These are phyloP conservation scores for Dasysyrphus albostriatus DNA, from an alignment of 2,888 invertebrate species.

Conservation along the genomic window DNA sequence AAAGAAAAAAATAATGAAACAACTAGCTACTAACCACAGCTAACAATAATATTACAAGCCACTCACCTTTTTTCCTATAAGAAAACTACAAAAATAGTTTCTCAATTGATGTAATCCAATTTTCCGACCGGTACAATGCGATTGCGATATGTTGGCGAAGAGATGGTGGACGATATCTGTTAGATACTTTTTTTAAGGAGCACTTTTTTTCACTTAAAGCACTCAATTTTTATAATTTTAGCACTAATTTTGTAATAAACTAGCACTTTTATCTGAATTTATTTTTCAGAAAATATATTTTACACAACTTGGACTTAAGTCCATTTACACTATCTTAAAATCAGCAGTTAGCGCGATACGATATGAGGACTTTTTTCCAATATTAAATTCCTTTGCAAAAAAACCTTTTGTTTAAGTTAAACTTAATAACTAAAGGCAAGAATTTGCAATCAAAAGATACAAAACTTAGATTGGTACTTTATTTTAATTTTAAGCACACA, in stretches of 20 bases:
- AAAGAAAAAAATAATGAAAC: constrained; percentile 32
- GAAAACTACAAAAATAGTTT: constrained; percentile 22
- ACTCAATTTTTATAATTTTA: constrained; percentile 36
- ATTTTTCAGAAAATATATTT: not conserved
- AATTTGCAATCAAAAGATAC: constrained; percentile 32
- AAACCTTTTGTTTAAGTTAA: constrained; percentile 22
- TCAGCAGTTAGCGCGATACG: constrained; percentile 5
- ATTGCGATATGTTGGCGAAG: not conserved
- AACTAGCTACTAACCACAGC: not conserved
- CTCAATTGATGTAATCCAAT: constrained; percentile 61
- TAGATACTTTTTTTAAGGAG: constrained; percentile 4
- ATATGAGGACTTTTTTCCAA: constrained; percentile 29
- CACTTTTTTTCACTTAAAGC: constrained; percentile 3
- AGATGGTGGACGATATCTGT: constrained; percentile 32
- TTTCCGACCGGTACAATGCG: not conserved
- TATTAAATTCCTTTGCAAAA: not conserved
- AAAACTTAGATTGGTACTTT: constrained; percentile 5
- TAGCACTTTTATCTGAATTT: constrained; percentile 38
- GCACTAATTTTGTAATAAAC: constrained; percentile 35
- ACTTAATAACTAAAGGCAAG: constrained; percentile 52
- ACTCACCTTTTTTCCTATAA: constrained; percentile 53
- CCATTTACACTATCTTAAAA: constrained; percentile 17
- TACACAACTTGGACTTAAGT: constrained; percentile 8
- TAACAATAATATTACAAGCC: constrained; percentile 20
- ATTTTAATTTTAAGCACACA: constrained; percentile 27